Percentiles rank a stretch among this genome's conserved stretches.
phyloP scores from a whole-genome alignment of 2,888 invertebrate species.

The Liodrosophila aerea region DNA sequence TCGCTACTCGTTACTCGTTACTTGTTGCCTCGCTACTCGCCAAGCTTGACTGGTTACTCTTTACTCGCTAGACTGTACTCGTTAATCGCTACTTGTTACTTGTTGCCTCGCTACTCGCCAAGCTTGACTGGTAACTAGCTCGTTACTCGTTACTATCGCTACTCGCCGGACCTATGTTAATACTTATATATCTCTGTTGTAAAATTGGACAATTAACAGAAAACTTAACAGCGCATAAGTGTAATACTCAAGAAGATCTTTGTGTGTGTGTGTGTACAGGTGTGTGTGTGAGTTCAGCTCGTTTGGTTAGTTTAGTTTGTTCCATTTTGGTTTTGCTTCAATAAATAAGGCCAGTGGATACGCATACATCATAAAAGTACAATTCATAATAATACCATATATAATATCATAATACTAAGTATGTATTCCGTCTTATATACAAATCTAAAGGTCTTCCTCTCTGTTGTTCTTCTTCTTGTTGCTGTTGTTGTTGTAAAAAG shows the following conservation, averaged over 20 bases:
- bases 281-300: constrained; percentile 45
- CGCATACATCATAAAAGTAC: constrained; percentile 79
- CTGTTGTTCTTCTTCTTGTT: constrained; percentile 17
- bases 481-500: constrained; percentile 23
- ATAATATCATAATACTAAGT: constrained; percentile 12
- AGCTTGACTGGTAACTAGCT: not conserved
- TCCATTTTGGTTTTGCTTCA: constrained; percentile 45
- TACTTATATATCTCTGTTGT: constrained; percentile 52
- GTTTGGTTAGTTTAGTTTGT: constrained; percentile 36
- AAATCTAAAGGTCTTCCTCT: constrained; percentile 35
- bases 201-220: constrained; percentile 69
- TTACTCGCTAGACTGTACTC: constrained; percentile 16
- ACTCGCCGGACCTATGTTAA: constrained; percentile 20
- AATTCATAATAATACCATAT: constrained; percentile 43
- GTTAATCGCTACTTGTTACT: constrained; percentile 19
- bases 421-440: constrained; percentile 47
- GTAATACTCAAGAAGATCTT: constrained; percentile 37
- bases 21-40: constrained; percentile 1
- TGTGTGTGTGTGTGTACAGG: constrained; percentile 24
- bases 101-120: constrained; percentile 1
- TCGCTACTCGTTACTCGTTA: constrained; percentile 3
- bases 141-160: constrained; percentile 24
- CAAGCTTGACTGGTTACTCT: too few relatives aligned
- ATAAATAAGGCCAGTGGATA: constrained; percentile 82
- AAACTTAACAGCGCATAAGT: constrained; percentile 60